A percentile compares a stretch with the other conserved stretches of the same genome.
These are phyloP conservation scores for Cerastis leucographa DNA, from an alignment of 2,888 invertebrate genomes.

Conservation along the genomic window DNA sequence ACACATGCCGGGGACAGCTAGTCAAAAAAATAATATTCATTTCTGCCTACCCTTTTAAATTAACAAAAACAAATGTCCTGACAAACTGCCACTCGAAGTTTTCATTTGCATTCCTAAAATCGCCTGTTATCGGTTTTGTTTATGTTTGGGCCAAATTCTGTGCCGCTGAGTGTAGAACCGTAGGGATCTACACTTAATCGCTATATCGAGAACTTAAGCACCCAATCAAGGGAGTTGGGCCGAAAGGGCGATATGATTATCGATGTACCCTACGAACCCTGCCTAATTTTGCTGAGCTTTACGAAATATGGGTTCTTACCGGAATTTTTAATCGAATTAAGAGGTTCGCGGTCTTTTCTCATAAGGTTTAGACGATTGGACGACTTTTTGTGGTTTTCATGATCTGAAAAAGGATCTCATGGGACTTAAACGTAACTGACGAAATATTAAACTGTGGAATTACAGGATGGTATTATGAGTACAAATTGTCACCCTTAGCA, in stretches of 20 bases:
- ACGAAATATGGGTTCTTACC: constrained; percentile 10
- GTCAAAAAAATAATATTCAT: too few species aligned
- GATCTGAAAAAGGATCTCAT: neutral
- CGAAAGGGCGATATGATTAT: constrained; percentile 63
- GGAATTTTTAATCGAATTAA: constrained; percentile 20
- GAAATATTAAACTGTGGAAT: neutral
- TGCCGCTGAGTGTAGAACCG: constrained; percentile 3
- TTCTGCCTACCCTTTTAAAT: too few species aligned
- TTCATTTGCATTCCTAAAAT: too few species aligned
- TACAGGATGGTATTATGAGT: too few species aligned
- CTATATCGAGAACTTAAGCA: constrained; percentile 67
- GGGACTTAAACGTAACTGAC: neutral
- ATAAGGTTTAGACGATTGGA: neutral
- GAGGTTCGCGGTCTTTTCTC: neutral
- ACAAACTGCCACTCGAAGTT: too few species aligned
- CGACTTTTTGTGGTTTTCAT: neutral
- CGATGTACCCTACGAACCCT: constrained; percentile 28
- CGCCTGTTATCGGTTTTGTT: too few species aligned
- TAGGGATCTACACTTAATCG: constrained; percentile 62
- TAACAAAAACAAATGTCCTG: too few species aligned
- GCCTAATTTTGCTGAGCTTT: constrained; percentile 6
- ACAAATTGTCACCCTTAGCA: neutral
- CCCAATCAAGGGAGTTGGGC: constrained; percentile 66
- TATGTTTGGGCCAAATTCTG: too few species aligned
- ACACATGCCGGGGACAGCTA: too few species aligned